Evolutionary conservation across 1,140 invertebrate species (phyloP).

Genomic region (Zaprionus vittiger): DNA sequence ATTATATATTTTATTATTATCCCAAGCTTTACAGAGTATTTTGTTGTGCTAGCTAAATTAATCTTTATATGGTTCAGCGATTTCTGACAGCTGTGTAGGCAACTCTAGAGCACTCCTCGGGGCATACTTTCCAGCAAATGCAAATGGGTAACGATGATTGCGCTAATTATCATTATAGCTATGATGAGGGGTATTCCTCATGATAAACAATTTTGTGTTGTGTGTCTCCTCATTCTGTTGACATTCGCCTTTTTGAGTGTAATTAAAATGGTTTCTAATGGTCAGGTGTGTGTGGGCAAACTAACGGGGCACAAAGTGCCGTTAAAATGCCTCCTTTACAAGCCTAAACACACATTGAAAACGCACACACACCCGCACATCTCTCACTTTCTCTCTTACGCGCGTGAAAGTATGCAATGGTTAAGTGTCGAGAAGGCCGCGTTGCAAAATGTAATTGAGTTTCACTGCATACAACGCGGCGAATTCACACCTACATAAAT

Average conservation of each 20-base stretch:
- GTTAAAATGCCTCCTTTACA: constrained; percentile 35
- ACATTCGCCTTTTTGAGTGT: constrained; percentile 22
- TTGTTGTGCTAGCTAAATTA: neutral
- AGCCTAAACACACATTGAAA: constrained; percentile 28
- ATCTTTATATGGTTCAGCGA: neutral
- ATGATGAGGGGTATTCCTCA: neutral
- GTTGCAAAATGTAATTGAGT: constrained; percentile 38
- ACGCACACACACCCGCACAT: constrained; percentile 11
- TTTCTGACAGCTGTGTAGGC: neutral
- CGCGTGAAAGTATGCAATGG: constrained; percentile 17
- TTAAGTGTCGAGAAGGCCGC: constrained; percentile 17
- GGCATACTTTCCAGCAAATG: neutral
- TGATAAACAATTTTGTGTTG: constrained; percentile 10
- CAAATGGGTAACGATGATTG: neutral
- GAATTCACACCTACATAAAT: neutral
- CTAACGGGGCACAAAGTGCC: constrained; percentile 21
- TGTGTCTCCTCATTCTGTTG: neutral
- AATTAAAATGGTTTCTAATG: constrained; percentile 26
- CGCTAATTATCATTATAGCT: neutral
- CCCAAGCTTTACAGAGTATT: neutral
- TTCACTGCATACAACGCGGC: constrained; percentile 25
- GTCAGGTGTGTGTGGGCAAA: neutral
- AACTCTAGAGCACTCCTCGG: neutral
- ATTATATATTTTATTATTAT: too few relatives aligned
- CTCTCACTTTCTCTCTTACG: neutral